Evolutionary conservation across 2,797 vertebrate genomes (phyloP).

Genomic region (Pseudochirops cupreus): DNA sequence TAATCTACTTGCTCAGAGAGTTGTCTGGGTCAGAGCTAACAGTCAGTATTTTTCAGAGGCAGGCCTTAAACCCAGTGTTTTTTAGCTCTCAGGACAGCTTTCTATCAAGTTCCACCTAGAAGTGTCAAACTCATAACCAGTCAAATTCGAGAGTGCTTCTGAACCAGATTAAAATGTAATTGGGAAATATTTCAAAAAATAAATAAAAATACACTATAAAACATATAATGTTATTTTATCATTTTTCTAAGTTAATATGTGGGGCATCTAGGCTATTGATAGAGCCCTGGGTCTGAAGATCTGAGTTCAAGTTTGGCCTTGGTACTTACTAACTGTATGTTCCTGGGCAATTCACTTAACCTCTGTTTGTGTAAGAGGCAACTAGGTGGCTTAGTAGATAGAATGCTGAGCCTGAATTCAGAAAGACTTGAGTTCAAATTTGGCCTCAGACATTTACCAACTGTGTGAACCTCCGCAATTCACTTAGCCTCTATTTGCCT

Average conservation of each 20-base stretch:
- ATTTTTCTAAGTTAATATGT: not conserved
- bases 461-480: not conserved
- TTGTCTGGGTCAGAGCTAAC: not conserved
- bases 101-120: not conserved
- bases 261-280: not conserved
- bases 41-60: not conserved
- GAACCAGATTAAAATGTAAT: not conserved
- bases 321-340: not conserved
- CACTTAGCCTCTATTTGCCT: not conserved
- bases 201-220: not conserved
- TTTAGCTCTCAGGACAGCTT: not conserved
- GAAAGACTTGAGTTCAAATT: no score
- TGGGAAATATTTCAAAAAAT: not conserved
- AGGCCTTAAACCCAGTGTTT: not conserved
- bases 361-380: not conserved
- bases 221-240: not conserved
- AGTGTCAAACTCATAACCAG: not conserved
- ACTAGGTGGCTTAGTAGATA: not conserved
- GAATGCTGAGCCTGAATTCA: not conserved
- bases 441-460: not conserved
- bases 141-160: not conserved
- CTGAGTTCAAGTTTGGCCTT: not conserved
- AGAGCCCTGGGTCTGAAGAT: not conserved
- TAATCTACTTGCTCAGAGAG: not conserved
- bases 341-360: not conserved